Evolutionary conservation across 2,797 vertebrate genomes (phyloP).

Genomic region (Natrix natrix): DNA sequence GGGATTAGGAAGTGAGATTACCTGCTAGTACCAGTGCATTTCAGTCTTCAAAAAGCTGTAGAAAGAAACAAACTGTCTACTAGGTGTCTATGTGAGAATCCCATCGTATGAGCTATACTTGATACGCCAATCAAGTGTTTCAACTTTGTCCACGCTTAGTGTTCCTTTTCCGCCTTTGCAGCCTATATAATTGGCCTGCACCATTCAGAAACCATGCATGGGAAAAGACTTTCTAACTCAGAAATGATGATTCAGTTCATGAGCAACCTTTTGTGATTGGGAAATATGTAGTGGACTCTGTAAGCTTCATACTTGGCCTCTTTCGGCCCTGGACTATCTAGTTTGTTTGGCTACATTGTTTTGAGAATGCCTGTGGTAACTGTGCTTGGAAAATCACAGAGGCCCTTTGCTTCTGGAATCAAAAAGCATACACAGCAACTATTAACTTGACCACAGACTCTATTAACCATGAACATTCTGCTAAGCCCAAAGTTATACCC

Average conservation of each 20-base stretch:
- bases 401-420: neutral
- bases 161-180: neutral
- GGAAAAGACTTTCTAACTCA: neutral
- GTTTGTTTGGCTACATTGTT: constrained; percentile 1
- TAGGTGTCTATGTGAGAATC: neutral
- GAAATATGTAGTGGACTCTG: neutral
- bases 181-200: neutral
- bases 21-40: neutral
- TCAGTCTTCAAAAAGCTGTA: neutral
- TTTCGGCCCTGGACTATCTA: neutral
- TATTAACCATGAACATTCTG: constrained; percentile 3
- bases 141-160: neutral
- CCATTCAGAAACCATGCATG: neutral
- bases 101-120: neutral
- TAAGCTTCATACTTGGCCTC: constrained; percentile 2
- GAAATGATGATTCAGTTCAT: neutral
- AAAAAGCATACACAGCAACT: neutral
- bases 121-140: neutral
- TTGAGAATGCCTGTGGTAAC: constrained; percentile 20
- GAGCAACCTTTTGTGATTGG: neutral
- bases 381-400: constrained; percentile 17
- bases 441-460: neutral
- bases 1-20: neutral
- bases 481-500: neutral
- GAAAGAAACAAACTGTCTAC: neutral